Evolutionary conservation across 2,113 vertebrate species (phyloP).

Genomic region (Lophotis ruficrista): DNA sequence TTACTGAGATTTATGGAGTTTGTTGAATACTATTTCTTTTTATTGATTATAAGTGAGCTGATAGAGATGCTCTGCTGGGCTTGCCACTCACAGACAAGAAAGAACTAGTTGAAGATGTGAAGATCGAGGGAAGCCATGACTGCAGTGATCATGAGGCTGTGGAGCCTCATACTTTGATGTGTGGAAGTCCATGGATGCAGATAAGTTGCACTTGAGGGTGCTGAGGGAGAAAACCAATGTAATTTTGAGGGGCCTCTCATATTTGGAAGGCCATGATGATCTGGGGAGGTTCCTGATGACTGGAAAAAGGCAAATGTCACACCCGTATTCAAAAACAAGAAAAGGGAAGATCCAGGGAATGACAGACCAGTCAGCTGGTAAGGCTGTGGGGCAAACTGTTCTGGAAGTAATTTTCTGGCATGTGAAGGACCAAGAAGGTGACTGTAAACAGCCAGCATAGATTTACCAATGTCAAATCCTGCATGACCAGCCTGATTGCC

Average conservation of each 20-base stretch:
- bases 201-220: background rate
- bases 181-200: background rate
- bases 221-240: background rate
- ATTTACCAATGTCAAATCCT: background rate
- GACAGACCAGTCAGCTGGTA: background rate
- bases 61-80: background rate
- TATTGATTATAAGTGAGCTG: background rate
- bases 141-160: background rate
- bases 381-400: background rate
- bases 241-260: background rate
- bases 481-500: background rate
- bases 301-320: background rate
- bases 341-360: background rate
- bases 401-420: background rate
- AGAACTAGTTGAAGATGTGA: background rate
- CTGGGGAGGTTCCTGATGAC: background rate
- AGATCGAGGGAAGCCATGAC: background rate
- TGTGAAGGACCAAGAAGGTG: background rate
- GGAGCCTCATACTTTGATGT: background rate
- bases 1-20: background rate
- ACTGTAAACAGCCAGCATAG: fast-evolving
- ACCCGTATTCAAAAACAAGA: background rate
- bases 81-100: background rate
- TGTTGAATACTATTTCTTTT: background rate
- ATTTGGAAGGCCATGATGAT: background rate